Conservation (phyloP, 2,113 vertebrate species). For the Peromyscus polionotus region DNA sequence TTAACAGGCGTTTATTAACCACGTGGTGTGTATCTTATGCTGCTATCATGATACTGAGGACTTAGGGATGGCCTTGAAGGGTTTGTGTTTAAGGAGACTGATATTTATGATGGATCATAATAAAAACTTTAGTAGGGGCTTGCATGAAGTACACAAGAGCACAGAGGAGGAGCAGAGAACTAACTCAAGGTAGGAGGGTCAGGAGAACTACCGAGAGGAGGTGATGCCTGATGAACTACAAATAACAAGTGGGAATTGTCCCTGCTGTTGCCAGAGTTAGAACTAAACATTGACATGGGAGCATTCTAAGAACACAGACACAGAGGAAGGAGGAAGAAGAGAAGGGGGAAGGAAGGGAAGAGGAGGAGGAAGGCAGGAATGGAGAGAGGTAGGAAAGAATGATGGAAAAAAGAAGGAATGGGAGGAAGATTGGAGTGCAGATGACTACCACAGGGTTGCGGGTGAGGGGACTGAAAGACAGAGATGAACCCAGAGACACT, state of each 20-base stretch:
- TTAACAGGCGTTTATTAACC: neutral
- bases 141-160: neutral
- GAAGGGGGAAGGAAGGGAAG: neutral
- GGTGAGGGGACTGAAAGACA: rapidly evolving
- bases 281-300: neutral
- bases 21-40: neutral
- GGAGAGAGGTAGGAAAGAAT: rapidly evolving
- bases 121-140: neutral
- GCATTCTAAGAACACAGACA: neutral
- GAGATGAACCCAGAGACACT: neutral
- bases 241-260: neutral
- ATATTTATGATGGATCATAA: neutral
- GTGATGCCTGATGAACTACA: neutral
- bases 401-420: neutral
- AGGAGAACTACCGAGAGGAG: neutral
- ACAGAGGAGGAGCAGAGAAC: neutral
- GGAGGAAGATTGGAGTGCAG: neutral
- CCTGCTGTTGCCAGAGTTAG: neutral
- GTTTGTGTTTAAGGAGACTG: neutral
- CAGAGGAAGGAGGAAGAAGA: neutral
- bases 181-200: neutral
- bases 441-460: neutral
- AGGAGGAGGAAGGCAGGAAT: neutral
- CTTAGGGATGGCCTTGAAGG: neutral
- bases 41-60: neutral